Conservation (phyloP, 2,113 vertebrate genomes). For the Melanostigma gelatinosum region DNA sequence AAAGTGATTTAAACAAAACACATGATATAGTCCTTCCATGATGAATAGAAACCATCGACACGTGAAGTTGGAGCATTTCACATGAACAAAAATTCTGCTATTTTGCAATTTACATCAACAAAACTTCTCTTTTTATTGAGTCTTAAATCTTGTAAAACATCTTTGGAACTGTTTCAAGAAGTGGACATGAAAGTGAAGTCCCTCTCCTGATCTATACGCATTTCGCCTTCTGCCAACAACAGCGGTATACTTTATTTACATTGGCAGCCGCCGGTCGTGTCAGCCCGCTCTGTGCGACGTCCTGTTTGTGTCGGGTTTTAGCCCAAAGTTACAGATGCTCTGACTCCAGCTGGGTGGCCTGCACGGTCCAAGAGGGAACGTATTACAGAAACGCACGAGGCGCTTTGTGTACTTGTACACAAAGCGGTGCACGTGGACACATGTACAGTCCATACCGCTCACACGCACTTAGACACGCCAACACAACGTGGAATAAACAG, state of each 20-base stretch:
- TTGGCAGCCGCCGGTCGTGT: not conserved
- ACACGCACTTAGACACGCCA: slow-evolving; percentile 12
- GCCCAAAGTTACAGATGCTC: slow-evolving; percentile 24
- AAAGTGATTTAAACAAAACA: not conserved
- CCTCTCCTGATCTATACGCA: not conserved
- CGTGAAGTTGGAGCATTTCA: not conserved
- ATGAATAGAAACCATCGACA: not conserved
- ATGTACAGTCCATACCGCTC: not conserved
- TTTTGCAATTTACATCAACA: not conserved
- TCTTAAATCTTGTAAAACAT: not conserved
- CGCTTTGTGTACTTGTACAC: slow-evolving; percentile 11
- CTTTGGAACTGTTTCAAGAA: not conserved
- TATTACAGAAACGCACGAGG: not conserved
- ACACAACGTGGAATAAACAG: slow-evolving; percentile 61
- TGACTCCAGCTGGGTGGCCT: slow-evolving; percentile 63
- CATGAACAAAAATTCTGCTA: not conserved
- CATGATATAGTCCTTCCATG: no score
- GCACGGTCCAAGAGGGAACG: no score
- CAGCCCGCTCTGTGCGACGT: slow-evolving; percentile 9
- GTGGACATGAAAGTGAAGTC: not conserved
- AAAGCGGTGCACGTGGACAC: not conserved
- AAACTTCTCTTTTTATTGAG: not conserved
- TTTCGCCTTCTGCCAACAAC: not conserved
- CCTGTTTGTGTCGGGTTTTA: slow-evolving; percentile 39
- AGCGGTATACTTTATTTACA: slow-evolving; percentile 12